Evolutionary conservation across 2,797 vertebrate species (phyloP).

Genomic region (Holocentrus rufus): DNA sequence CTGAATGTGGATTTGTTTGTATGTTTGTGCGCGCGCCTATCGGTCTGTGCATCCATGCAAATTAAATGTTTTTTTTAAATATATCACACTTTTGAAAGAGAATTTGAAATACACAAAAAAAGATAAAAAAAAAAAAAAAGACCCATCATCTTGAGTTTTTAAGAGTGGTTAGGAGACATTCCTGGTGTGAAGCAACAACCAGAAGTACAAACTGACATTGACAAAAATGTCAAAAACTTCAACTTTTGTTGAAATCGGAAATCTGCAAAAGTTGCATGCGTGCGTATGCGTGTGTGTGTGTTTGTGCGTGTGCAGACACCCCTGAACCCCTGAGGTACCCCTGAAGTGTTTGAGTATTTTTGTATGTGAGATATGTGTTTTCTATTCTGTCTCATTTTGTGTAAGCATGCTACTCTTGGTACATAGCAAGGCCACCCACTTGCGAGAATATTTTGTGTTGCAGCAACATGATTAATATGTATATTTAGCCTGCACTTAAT

Average conservation of each 20-base stretch:
- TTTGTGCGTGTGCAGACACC: background rate
- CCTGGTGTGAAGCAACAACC: slow-evolving; percentile 40
- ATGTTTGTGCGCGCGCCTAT: background rate
- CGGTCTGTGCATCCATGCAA: slow-evolving; percentile 13
- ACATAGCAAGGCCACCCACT: slow-evolving; percentile 31
- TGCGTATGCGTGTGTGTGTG: background rate
- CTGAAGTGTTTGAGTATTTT: slow-evolving; percentile 38
- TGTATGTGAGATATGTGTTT: slow-evolving; percentile 29
- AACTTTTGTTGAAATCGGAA: slow-evolving; percentile 37
- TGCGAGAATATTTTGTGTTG: slow-evolving; percentile 32
- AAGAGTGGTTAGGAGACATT: slow-evolving; percentile 31
- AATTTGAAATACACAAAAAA: slow-evolving; percentile 32
- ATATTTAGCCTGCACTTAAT: slow-evolving; percentile 50
- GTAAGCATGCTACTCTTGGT: slow-evolving; percentile 21
- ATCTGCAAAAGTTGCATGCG: slow-evolving; percentile 4
- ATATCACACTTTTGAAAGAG: slow-evolving; percentile 33
- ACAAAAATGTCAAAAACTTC: slow-evolving; percentile 53
- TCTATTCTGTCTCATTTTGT: slow-evolving; percentile 11
- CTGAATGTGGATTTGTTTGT: slow-evolving; percentile 19
- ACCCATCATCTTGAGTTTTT: slow-evolving; percentile 20
- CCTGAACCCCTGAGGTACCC: slow-evolving; percentile 22
- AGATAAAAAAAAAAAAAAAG: slow-evolving; percentile 17
- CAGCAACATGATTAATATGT: slow-evolving; percentile 53
- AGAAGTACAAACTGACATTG: slow-evolving; percentile 49
- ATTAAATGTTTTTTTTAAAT: slow-evolving; percentile 51